Evolutionary conservation across 2,888 invertebrate species (phyloP).

Genomic region (Conops quadrifasciatus): DNA sequence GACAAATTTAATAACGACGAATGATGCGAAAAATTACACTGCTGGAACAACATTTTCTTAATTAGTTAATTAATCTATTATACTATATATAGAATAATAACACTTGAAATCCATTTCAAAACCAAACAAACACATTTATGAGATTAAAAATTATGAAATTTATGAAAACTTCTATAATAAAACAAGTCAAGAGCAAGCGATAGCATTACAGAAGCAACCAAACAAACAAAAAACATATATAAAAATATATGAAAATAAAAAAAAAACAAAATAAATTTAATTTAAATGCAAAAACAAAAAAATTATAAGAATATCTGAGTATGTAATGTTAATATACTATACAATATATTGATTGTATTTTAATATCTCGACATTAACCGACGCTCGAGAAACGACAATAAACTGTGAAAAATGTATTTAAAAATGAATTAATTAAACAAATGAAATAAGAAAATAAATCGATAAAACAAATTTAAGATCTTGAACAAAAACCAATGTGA

Average conservation of each 20-base stretch:
- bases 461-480: slow-evolving; percentile 35
- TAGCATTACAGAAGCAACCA: slow-evolving; percentile 40
- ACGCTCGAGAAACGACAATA: slow-evolving; percentile 66
- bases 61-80: slow-evolving; percentile 25
- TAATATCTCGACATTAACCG: slow-evolving; percentile 64
- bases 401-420: slow-evolving; percentile 64
- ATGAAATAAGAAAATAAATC: slow-evolving; percentile 30
- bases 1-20: neutral
- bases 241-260: slow-evolving; percentile 15
- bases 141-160: neutral
- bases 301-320: slow-evolving; percentile 14
- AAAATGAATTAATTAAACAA: slow-evolving; percentile 40
- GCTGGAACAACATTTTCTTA: slow-evolving; percentile 29
- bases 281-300: slow-evolving; percentile 25
- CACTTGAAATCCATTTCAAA: neutral
- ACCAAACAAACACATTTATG: slow-evolving; percentile 2
- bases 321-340: slow-evolving; percentile 40
- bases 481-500: slow-evolving; percentile 25
- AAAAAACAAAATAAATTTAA: neutral
- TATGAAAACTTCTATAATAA: neutral
- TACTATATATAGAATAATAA: slow-evolving; percentile 13
- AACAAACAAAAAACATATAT: slow-evolving; percentile 37
- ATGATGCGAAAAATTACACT: slow-evolving; percentile 9
- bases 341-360: slow-evolving; percentile 52
- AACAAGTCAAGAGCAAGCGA: slow-evolving; percentile 7